phyloP scores from a whole-genome alignment of 2,113 vertebrate genomes.

The Gnathonemus longibarbis region DNA sequence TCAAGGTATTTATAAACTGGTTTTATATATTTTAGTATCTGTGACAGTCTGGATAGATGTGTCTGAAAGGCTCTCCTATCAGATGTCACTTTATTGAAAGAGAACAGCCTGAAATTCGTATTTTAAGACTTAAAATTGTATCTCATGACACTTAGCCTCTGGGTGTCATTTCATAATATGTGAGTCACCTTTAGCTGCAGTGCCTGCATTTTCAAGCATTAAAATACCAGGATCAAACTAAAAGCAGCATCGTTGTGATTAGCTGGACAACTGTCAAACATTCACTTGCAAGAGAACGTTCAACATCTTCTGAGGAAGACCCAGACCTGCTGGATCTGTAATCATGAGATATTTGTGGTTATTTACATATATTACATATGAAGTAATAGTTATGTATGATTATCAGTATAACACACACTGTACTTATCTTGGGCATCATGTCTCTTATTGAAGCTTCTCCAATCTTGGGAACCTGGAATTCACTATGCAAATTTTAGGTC shows the following conservation, averaged over 20 bases:
- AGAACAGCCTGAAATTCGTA: neutral
- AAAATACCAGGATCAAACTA: neutral
- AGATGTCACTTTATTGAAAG: neutral
- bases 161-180: neutral
- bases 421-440: no score
- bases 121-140: neutral
- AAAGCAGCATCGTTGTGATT: neutral
- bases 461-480: neutral
- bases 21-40: neutral
- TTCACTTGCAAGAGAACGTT: neutral
- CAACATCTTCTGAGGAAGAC: neutral
- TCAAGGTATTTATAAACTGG: neutral
- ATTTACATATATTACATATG: no score
- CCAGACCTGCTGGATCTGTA: neutral
- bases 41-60: neutral
- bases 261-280: neutral
- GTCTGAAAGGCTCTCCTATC: neutral
- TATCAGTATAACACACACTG: no score
- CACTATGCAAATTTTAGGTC: neutral
- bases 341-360: neutral
- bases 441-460: neutral
- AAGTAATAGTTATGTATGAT: no score
- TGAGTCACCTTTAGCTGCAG: slow-evolving; percentile 6
- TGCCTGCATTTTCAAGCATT: neutral
- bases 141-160: neutral